Conservation (phyloP, 2,888 invertebrate species). For the Matsumyia berberina region DNA sequence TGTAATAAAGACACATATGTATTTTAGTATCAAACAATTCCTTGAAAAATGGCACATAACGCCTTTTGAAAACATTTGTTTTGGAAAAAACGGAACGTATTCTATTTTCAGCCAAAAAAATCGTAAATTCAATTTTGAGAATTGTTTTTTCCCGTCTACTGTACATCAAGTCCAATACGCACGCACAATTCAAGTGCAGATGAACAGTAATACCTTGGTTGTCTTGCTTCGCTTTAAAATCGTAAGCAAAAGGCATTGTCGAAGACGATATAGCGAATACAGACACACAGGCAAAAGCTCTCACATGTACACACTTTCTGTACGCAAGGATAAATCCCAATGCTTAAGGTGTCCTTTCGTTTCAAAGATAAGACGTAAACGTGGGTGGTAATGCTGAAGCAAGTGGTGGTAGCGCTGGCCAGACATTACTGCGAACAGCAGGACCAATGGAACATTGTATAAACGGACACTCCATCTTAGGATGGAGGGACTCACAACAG, state of each 20-base stretch:
- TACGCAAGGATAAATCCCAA: constrained; percentile 71
- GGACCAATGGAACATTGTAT: constrained; percentile 61
- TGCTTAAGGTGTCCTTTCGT: constrained; percentile 78
- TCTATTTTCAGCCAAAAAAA: too few relatives aligned
- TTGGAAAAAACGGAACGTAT: too few relatives aligned
- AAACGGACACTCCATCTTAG: constrained; percentile 67
- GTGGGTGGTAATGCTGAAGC: constrained; percentile 74
- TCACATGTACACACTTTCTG: constrained; percentile 20
- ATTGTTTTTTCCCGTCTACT: constrained; percentile 26
- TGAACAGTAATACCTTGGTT: constrained; percentile 22
- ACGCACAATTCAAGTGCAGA: constrained; percentile 36
- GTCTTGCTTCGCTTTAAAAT: constrained; percentile 48
- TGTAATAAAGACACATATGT: too few relatives aligned
- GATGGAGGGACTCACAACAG: constrained; percentile 60
- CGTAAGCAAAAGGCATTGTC: constrained; percentile 45
- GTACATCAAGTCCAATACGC: constrained; percentile 22
- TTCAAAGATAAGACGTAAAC: constrained; percentile 78
- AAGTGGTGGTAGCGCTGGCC: constrained; percentile 53
- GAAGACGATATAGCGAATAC: constrained; percentile 46
- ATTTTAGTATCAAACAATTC: constrained; percentile 1
- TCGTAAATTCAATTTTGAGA: too few relatives aligned
- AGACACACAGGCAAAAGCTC: constrained; percentile 9
- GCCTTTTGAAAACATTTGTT: too few relatives aligned
- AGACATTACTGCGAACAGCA: constrained; percentile 65
- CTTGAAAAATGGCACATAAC: too few relatives aligned